These are phyloP conservation scores for Harpagus bidentatus DNA, from an alignment of 2,113 vertebrate genomes.

Conservation along the genomic window DNA sequence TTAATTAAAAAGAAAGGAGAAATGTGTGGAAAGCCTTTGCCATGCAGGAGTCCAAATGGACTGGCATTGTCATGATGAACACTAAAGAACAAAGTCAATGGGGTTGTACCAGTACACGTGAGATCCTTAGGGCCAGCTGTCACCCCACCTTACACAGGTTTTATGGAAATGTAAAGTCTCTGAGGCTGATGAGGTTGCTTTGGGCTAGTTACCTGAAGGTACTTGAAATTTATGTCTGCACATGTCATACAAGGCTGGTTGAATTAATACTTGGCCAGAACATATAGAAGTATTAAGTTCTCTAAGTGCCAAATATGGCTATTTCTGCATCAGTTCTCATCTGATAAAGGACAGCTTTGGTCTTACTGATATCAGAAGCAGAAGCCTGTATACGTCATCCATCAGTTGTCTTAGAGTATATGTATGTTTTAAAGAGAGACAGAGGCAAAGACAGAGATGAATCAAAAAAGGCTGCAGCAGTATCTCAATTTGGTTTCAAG, in stretches of 20 bases:
- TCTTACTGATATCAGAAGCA: neutral
- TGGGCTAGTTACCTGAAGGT: neutral
- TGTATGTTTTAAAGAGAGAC: neutral
- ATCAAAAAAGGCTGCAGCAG: conserved; percentile 12
- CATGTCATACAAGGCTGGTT: neutral
- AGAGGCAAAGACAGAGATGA: accelerated
- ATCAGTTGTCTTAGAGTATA: neutral
- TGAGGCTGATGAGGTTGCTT: neutral
- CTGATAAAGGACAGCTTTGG: neutral
- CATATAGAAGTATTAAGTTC: accelerated
- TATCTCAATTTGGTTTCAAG: conserved; percentile 47
- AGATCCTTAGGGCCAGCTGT: neutral
- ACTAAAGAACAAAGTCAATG: neutral
- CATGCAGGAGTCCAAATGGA: neutral
- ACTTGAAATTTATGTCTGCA: neutral
- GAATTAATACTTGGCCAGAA: neutral
- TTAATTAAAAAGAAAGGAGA: neutral
- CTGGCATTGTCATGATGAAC: neutral
- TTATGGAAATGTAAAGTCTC: neutral
- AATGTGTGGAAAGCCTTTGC: neutral
- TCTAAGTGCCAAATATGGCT: neutral
- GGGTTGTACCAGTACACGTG: neutral
- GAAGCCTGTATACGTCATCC: neutral
- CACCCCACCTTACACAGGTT: neutral
- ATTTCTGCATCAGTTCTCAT: neutral